Base-by-base conservation (phyloP, 2,888 invertebrate genomes). In the Serripes groenlandicus region DNA sequence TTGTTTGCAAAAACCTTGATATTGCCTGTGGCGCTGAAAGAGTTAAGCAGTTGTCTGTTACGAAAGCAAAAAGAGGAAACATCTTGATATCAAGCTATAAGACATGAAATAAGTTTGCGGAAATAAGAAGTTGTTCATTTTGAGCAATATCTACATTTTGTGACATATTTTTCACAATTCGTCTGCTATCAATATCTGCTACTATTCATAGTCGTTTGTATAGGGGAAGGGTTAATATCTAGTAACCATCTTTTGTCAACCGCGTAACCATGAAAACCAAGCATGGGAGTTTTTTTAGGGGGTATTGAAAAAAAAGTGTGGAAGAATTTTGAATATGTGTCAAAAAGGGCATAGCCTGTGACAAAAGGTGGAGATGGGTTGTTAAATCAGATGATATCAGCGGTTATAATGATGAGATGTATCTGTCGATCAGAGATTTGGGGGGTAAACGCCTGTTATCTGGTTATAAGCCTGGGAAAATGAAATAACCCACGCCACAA, bases 321-420 rank as follows among this genome's bases (percentile, higher is more conserved):
- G 62, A 62, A 62, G 62, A 62, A 62, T 62, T 62, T 62, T 62
- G 62, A 62, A 62, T 62, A 62, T 62, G 62, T 62, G 62, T 62
- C 62, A 62, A 62, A 58, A 34, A 32, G 15, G 15, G 32, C 34
- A 34, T 34, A 34, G 58, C 34, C 30, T 30, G 11, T 62, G 62
- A 62, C 62, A 34, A 62, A 28, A 62, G 62, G n/a, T 62, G 34
- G 34, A n/a, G 26, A 11, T 30, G 32, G 62, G 28, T 34, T n/a
- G 28, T 34, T 34, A 4, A 32, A 32, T 28, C 7, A 15, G 62
- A 62, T 62, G 15, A 4, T 62, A 62, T 62, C 62, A 28, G 9
- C 28, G 62, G 15, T 56, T 26, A 21, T n/a, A 26, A 5, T 32
- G 32, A 62, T 32, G 21, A 62, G 62, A 62, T 62, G 30, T 5